These are phyloP conservation scores for Glossophaga mutica DNA, from an alignment of 2,797 vertebrate species.

Conservation along the genomic window DNA sequence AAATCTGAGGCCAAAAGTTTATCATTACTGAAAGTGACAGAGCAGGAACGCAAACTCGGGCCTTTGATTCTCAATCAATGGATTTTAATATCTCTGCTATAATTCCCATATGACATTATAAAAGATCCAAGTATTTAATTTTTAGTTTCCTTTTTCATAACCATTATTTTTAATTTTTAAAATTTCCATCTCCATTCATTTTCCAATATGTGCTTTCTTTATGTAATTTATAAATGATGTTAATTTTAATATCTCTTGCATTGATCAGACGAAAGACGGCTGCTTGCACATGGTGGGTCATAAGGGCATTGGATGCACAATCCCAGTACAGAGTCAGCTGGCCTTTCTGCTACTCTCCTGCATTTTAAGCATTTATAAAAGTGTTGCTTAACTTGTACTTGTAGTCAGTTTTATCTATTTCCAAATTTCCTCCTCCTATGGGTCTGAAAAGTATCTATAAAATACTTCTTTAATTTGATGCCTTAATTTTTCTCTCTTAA, in stretches of 20 bases:
- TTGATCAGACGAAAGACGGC: background rate
- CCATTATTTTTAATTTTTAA: background rate
- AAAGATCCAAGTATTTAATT: background rate
- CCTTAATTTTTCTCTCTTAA: constrained; percentile 41
- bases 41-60: background rate
- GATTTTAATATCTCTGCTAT: background rate
- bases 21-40: background rate
- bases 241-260: constrained; percentile 7
- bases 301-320: background rate
- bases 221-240: background rate
- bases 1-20: background rate
- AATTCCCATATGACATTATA: background rate
- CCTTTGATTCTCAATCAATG: background rate
- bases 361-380: constrained; percentile 7
- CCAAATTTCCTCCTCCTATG: background rate
- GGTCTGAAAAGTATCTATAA: background rate
- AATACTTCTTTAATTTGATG: background rate
- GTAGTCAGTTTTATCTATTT: constrained; percentile 30
- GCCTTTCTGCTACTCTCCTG: background rate
- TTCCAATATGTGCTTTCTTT: background rate
- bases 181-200: background rate
- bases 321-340: background rate
- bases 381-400: background rate
- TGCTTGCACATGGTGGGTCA: background rate
- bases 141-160: background rate